These are phyloP conservation scores for Lithodes maja DNA, from an alignment of 2,888 invertebrate species.

Conservation along the genomic window DNA sequence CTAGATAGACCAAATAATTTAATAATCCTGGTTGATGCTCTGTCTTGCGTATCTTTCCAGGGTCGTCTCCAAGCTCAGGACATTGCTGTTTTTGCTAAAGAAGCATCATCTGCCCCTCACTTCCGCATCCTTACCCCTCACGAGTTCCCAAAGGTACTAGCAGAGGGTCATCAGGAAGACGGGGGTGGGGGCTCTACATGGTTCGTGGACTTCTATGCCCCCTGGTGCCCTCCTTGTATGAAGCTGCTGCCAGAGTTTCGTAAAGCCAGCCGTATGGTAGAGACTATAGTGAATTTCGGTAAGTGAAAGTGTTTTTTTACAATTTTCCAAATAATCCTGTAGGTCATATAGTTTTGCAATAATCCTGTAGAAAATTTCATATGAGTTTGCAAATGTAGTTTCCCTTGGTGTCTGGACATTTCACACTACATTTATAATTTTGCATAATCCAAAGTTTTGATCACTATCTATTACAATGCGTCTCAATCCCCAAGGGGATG, in stretches of 20 bases:
- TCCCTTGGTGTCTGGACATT: too few relatives aligned
- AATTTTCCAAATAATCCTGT: too few relatives aligned
- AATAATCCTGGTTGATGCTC: too few relatives aligned
- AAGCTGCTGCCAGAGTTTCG: slow-evolving; percentile 82
- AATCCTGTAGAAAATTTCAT: too few relatives aligned
- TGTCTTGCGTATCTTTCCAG: slow-evolving; percentile 15
- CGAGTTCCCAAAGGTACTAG: slow-evolving; percentile 77
- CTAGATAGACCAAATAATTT: too few relatives aligned
- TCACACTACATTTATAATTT: too few relatives aligned
- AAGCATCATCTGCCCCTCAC: slow-evolving; percentile 78
- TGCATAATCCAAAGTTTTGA: too few relatives aligned
- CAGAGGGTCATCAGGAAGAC: slow-evolving; percentile 40
- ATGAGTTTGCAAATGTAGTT: too few relatives aligned
- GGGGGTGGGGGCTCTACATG: slow-evolving; percentile 74
- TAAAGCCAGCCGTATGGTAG: slow-evolving; percentile 78
- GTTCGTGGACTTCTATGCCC: slow-evolving; percentile 86
- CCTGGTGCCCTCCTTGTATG: slow-evolving; percentile 87
- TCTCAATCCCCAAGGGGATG: too few relatives aligned
- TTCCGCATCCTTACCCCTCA: slow-evolving; percentile 81
- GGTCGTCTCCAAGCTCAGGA: slow-evolving; percentile 67
- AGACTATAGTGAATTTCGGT: slow-evolving; percentile 78
- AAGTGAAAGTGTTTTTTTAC: background rate
- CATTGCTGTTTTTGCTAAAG: slow-evolving; percentile 80
- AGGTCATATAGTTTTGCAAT: too few relatives aligned
- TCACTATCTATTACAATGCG: too few relatives aligned